Evolutionary conservation across 2,888 invertebrate genomes (phyloP).

Genomic region (Diarsia dahlii): DNA sequence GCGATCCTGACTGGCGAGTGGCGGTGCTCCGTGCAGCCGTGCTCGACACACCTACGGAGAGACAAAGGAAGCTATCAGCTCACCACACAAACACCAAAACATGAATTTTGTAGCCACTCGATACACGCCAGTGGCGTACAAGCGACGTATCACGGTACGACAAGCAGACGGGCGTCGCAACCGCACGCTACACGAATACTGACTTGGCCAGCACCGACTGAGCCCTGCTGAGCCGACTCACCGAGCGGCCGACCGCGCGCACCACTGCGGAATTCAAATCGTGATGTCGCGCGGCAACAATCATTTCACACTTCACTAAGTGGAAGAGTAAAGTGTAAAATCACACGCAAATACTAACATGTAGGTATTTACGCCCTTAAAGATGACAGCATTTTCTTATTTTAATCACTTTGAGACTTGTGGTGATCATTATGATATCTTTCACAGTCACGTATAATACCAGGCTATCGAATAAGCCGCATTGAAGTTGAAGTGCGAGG

Average conservation of each 20-base stretch:
- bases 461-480: constrained; percentile 50
- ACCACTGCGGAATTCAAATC: constrained; percentile 76
- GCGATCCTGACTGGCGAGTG: constrained; percentile 71
- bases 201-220: constrained; percentile 43
- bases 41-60: constrained; percentile 84
- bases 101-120: constrained; percentile 76
- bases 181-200: constrained; percentile 80
- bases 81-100: constrained; percentile 79
- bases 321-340: constrained; percentile 84
- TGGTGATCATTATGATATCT: constrained; percentile 32
- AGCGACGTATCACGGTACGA: constrained; percentile 47
- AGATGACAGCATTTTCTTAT: constrained; percentile 52
- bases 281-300: constrained; percentile 78
- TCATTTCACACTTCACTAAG: constrained; percentile 86
- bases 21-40: constrained; percentile 66
- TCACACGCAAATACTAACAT: constrained; percentile 80
- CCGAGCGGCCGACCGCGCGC: constrained; percentile 59
- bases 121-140: constrained; percentile 69
- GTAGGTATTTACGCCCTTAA: constrained; percentile 62
- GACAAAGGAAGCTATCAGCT: constrained; percentile 81
- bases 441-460: constrained; percentile 32
- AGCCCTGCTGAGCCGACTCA: no score
- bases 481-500: constrained; percentile 59
- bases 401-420: constrained; percentile 29
- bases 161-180: constrained; percentile 73